These are phyloP conservation scores for Melipona bicolor DNA, from an alignment of 2,888 invertebrate species.

Conservation along the genomic window DNA sequence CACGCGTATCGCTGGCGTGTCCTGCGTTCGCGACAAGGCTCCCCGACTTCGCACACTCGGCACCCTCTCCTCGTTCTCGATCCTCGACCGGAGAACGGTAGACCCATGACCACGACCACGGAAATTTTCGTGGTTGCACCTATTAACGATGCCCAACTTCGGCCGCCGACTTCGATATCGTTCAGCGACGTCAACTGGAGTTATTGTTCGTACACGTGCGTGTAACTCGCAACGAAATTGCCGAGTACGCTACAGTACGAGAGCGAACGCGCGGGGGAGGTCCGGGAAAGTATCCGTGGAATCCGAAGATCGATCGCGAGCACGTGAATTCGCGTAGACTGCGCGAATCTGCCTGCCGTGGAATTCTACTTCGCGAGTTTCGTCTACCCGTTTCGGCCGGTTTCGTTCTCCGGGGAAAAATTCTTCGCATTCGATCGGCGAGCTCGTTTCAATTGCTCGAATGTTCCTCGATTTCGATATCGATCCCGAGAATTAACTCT, in stretches of 20 bases:
- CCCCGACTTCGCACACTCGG: conserved; percentile 42
- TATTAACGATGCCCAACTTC: background rate
- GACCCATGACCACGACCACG: background rate
- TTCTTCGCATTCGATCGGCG: background rate
- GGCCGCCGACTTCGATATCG: background rate
- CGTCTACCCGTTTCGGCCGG: background rate
- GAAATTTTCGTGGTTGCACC: background rate
- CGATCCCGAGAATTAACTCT: too few species aligned
- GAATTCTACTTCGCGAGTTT: conserved; percentile 4
- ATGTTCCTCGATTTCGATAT: too few species aligned
- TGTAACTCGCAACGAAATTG: conserved; percentile 4
- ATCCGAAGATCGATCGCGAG: conserved; percentile 31
- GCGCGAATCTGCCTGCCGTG: background rate
- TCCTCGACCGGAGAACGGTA: background rate
- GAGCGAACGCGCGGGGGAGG: background rate
- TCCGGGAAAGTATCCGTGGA: conserved; percentile 22
- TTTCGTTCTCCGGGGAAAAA: background rate
- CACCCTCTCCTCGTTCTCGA: conserved; percentile 17
- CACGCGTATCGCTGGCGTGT: conserved; percentile 47
- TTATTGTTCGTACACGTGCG: background rate
- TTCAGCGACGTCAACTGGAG: background rate
- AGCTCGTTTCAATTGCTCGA: background rate
- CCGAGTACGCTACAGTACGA: background rate
- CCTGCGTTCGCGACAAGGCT: conserved; percentile 55
- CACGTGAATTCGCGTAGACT: conserved; percentile 9